Percentiles rank a stretch among this genome's conserved stretches.
Evolutionary conservation across 1,140 invertebrate species (phyloP).

Genomic region (Panonychus citri): DNA sequence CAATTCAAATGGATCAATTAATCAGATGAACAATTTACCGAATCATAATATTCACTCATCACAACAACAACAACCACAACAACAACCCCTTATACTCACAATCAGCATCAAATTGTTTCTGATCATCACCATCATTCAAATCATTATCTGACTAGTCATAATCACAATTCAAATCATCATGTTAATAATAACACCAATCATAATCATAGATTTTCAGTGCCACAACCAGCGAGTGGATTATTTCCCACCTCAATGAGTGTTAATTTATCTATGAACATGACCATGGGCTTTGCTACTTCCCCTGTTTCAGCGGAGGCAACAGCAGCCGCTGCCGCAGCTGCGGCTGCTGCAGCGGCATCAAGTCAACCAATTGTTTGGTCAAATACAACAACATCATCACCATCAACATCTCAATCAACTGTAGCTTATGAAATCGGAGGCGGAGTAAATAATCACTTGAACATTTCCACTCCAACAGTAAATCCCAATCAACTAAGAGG

Average conservation of each 20-base stretch:
- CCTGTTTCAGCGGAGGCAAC: too few species aligned
- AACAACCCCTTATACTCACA: too few species aligned
- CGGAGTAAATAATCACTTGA: not conserved
- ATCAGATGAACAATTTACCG: not conserved
- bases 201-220: not conserved
- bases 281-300: conserved; percentile 40
- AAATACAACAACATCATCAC: not conserved
- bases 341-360: not conserved
- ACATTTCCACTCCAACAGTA: too few species aligned
- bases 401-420: not conserved
- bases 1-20: not conserved
- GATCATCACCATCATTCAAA: too few species aligned
- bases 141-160: not conserved
- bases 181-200: not conserved
- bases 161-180: not conserved
- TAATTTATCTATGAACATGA: conserved; percentile 93
- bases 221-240: not conserved
- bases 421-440: too few species aligned
- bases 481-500: too few species aligned
- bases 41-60: too few species aligned
- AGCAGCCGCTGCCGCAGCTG: conserved; percentile 21
- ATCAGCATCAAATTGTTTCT: too few species aligned
- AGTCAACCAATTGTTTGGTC: not conserved
- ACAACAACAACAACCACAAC: too few species aligned
- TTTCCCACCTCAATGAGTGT: conserved; percentile 47